These are phyloP conservation scores for Hemicentrotus pulcherrimus DNA, from an alignment of 35 echinoderm and acorn worm species.

Conservation along the genomic window DNA sequence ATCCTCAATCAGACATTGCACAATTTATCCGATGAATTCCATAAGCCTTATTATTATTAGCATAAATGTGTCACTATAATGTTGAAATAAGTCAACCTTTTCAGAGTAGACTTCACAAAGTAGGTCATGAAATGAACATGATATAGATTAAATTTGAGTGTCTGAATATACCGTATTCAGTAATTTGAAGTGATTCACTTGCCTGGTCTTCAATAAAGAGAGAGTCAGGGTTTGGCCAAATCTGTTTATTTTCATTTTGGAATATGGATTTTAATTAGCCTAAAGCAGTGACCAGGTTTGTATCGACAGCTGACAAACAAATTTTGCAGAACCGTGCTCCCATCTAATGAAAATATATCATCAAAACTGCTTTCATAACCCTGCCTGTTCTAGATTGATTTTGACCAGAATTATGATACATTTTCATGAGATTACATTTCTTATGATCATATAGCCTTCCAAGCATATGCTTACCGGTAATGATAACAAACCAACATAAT, in stretches of 20 bases:
- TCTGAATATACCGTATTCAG: neutral
- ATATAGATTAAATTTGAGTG: neutral
- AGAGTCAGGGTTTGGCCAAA: neutral
- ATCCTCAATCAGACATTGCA: neutral
- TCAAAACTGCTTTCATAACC: neutral
- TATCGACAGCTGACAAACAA: constrained; percentile 2
- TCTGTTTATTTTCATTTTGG: neutral
- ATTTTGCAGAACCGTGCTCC: neutral
- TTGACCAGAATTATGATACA: neutral
- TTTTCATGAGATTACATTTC: neutral
- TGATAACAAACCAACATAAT: too few relatives aligned
- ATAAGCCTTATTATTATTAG: neutral
- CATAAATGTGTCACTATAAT: neutral
- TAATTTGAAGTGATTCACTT: neutral
- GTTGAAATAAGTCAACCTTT: neutral
- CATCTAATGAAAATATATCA: neutral
- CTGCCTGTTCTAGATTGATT: neutral
- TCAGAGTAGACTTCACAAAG: neutral
- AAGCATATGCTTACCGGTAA: too few relatives aligned
- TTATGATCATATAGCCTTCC: neutral
- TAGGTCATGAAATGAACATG: neutral
- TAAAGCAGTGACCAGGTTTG: neutral
- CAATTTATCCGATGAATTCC: neutral
- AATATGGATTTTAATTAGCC: neutral
- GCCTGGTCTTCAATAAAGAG: neutral